Base-by-base conservation (phyloP, 2,888 invertebrate species). In the Catocala fraxini region DNA sequence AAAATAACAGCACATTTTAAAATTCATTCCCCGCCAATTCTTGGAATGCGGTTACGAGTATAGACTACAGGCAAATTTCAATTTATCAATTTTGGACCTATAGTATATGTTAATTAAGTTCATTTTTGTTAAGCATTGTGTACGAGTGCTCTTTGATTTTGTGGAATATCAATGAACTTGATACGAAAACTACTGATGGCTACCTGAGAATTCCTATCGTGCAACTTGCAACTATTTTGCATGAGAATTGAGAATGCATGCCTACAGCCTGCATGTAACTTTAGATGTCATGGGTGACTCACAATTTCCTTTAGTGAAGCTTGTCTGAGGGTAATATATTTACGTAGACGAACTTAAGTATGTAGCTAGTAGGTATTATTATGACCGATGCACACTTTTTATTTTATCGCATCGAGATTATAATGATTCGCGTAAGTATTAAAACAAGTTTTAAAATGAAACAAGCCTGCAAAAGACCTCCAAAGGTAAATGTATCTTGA, bases 11-110 rank as follows among this genome's bases (percentile, higher is more conserved):
- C 67, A 64, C 62, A 58, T 52, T 63, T 72, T 69, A 53, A 69
- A 68, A 65, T 67, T 62, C 47, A 49, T 63, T 66, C 59, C 70
- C 62, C 68, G 75, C 60, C 65, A 61, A 57, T 74, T 70, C 75
- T 63, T 72, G 75, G 77, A 75, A 76, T 70, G 58, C 58, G 34
- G 59, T 55, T 64, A 53, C 41, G 53, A 69, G 0, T 11, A 4
- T 13, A 15, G 12, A n/a, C 5, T 41, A 41, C 9, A 47, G 6
- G 33, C 34, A n/a, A 33, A 39, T 5, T 25, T 0, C 3, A 9
- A 9, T 9, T 9, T 1, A 54, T 53, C 56, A 39, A 71, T 65
- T 74, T 60, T 56, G 43, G 56, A 57, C 71, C 51, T 58, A 49
- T 61, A 15, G 7, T 2, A 42, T 9, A 2, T 0, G 0, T 0